Base-by-base conservation (phyloP, 2,888 invertebrate species). In the Netelia virgata region DNA sequence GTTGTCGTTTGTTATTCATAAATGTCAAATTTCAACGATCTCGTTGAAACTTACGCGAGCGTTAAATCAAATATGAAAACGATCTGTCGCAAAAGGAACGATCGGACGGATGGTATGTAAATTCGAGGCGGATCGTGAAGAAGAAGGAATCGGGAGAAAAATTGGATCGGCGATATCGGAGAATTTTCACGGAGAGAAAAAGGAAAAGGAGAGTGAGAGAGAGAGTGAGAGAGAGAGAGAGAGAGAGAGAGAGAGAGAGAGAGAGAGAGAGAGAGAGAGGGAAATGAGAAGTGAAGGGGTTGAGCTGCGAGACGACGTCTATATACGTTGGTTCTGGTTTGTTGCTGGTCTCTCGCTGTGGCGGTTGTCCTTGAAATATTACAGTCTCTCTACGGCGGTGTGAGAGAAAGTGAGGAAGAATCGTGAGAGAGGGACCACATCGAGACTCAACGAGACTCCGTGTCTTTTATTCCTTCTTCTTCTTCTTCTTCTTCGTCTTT, bases 321-420 rank as follows among this genome's bases (percentile, higher is more conserved):
- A 28, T 53, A 78, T 23, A 55, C 72, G 43, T 63, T 70, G 74
- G 66, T 75, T 70, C 79, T 73, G 80, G 75, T 36, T 68, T 53
- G 70, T 50, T 75, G 84, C 81, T 73, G 55, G 53, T 53, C 53
- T 14, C 68, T 69, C 69, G 59, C 10, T 69, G 77, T 78, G 69
- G 36, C 36, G 36, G 84, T 77, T 84, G 84, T 84, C 84, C 84
- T 84, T 84, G 84, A 84, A 84, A 81, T 81, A 77, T 74, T 47
- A 53, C 16, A 70, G 84, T 84, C 77, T 77, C 84, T 61, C 36
- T 20, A 69, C 73, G 73, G 68, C 70, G 61, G 36, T 61, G 69
- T 61, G 84, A 81, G 84, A 84, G 84, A 84, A 84, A 84, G 84
- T 84, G 81, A 84, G 84, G 84, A 84, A 84, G 84, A 84, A 84